phyloP scores from a whole-genome alignment of 2,888 invertebrate species.

The Latrodectus elegans region DNA sequence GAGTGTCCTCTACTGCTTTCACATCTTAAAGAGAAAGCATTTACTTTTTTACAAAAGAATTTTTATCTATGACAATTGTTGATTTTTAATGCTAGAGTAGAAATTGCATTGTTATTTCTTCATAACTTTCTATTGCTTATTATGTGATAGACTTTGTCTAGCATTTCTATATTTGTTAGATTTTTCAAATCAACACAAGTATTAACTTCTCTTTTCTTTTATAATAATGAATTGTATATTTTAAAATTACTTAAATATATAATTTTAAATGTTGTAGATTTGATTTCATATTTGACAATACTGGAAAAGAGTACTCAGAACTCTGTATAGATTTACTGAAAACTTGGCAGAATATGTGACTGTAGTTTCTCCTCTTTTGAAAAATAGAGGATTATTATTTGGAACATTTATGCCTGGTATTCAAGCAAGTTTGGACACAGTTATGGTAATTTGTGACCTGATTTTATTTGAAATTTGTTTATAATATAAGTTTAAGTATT shows the following conservation, averaged over 20 bases:
- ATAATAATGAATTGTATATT: not conserved
- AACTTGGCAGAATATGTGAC: conserved; percentile 86
- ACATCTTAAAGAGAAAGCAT: too few species aligned
- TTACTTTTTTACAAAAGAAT: too few species aligned
- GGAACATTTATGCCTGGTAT: conserved; percentile 75
- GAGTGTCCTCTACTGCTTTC: too few species aligned
- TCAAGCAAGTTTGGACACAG: conserved; percentile 61
- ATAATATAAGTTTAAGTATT: not conserved
- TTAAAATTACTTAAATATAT: not conserved
- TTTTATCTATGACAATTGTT: too few species aligned
- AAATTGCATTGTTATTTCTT: too few species aligned
- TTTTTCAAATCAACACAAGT: too few species aligned
- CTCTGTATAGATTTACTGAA: conserved; percentile 76
- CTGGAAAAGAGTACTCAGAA: conserved; percentile 80
- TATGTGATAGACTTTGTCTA: too few species aligned
- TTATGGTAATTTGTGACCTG: conserved; percentile 30
- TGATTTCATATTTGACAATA: conserved; percentile 89
- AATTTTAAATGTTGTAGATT: conserved; percentile 78
- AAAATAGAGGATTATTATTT: conserved; percentile 82
- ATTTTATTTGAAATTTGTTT: not conserved
- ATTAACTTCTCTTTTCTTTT: too few species aligned
- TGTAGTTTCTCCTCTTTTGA: conserved; percentile 86
- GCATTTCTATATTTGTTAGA: too few species aligned
- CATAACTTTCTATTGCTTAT: too few species aligned
- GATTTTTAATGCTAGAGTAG: too few species aligned